These are phyloP conservation scores for Uropsilus gracilis DNA, from an alignment of 2,113 vertebrate genomes.

Conservation along the genomic window DNA sequence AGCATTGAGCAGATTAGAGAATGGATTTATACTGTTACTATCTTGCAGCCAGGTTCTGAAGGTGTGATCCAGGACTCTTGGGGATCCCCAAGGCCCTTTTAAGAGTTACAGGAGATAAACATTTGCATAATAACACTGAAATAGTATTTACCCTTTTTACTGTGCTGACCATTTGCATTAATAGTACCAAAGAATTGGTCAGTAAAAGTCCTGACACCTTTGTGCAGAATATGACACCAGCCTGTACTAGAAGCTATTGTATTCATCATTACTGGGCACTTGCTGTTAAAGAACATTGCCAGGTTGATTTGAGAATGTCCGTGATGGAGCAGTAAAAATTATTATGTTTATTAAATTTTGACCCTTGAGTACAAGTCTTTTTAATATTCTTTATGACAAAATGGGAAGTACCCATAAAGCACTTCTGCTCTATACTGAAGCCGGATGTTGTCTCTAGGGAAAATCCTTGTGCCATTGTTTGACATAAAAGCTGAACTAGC, in stretches of 20 bases:
- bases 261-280: neutral
- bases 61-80: neutral
- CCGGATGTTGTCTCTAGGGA: neutral
- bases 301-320: constrained; percentile 26
- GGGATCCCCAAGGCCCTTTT: neutral
- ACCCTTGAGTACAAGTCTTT: neutral
- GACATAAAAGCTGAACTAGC: neutral
- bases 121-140: neutral
- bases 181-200: neutral
- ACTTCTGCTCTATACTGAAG: neutral
- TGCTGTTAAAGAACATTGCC: neutral
- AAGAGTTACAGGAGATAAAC: neutral
- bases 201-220: neutral
- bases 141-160: neutral
- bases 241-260: accelerated
- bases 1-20: constrained; percentile 59
- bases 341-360: constrained; percentile 36
- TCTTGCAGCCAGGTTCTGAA: neutral
- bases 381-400: neutral
- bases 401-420: neutral
- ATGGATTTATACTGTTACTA: neutral
- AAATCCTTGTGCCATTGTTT: neutral
- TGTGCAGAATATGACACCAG: neutral
- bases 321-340: constrained; percentile 27
- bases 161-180: neutral